Evolutionary conservation across 2,888 invertebrate species (phyloP).

Genomic region (Embidobia sp.): DNA sequence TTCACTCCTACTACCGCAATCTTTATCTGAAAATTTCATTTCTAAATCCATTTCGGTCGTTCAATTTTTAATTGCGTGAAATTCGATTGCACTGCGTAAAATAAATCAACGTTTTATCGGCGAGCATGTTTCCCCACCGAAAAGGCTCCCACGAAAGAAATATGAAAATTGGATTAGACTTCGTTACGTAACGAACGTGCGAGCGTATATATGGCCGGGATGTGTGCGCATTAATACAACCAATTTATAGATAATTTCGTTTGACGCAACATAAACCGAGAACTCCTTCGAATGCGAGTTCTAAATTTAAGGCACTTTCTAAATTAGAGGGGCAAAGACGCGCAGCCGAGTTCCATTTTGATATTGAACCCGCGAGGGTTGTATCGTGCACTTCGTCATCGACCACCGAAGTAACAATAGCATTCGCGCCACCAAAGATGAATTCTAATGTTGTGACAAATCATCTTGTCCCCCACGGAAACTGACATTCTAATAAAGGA

Average conservation of each 20-base stretch:
- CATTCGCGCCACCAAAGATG: constrained; percentile 34
- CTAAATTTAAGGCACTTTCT: constrained; percentile 51
- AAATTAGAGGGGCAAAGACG: constrained; percentile 32
- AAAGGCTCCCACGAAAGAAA: constrained; percentile 8
- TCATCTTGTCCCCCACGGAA: constrained; percentile 26
- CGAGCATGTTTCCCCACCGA: neutral
- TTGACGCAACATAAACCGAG: constrained; percentile 28
- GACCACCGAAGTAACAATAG: constrained; percentile 66
- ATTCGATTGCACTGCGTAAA: neutral
- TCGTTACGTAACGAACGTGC: constrained; percentile 2
- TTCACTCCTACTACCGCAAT: too few relatives aligned
- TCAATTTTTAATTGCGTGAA: neutral
- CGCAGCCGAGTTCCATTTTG: constrained; percentile 58
- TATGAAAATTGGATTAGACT: constrained; percentile 7
- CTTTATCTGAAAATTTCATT: too few relatives aligned
- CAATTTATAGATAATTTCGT: constrained; percentile 47
- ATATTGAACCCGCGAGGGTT: constrained; percentile 71
- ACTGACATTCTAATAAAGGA: constrained; percentile 38
- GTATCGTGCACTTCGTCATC: constrained; percentile 62
- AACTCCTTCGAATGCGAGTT: constrained; percentile 46
- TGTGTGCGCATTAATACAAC: constrained; percentile 15
- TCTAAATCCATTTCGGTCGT: too few relatives aligned
- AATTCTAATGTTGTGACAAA: constrained; percentile 40
- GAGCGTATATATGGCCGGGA: neutral
- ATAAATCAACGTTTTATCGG: neutral